These are phyloP conservation scores for Biston stratarius DNA, from an alignment of 2,888 invertebrate genomes.

Conservation along the genomic window DNA sequence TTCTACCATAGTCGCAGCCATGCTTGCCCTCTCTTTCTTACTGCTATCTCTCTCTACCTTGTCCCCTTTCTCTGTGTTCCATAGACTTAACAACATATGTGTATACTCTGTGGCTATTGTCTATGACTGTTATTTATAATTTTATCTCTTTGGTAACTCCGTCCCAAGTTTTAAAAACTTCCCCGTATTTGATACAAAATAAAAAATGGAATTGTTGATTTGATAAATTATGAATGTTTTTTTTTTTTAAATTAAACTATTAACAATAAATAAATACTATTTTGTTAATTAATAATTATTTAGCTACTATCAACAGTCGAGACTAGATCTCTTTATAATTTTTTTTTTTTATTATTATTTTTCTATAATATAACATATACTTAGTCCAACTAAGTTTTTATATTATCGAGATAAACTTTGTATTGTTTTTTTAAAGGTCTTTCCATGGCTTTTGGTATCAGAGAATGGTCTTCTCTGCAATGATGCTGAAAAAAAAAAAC, in stretches of 20 bases:
- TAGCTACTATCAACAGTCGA: slow-evolving; percentile 48
- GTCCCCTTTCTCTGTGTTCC: slow-evolving; percentile 49
- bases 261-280: slow-evolving; percentile 51
- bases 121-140: slow-evolving; percentile 35
- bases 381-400: slow-evolving; percentile 40
- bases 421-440: slow-evolving; percentile 58
- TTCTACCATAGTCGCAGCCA: slow-evolving; percentile 84
- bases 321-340: slow-evolving; percentile 55
- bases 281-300: slow-evolving; percentile 28
- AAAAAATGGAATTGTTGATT: slow-evolving; percentile 35
- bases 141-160: slow-evolving; percentile 68
- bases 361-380: slow-evolving; percentile 39
- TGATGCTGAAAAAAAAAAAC: slow-evolving; percentile 52
- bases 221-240: slow-evolving; percentile 28
- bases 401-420: slow-evolving; percentile 55
- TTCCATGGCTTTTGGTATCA: slow-evolving; percentile 63
- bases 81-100: slow-evolving; percentile 66
- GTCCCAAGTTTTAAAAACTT: slow-evolving; percentile 51
- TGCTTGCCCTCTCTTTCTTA: slow-evolving; percentile 43
- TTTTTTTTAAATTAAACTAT: slow-evolving; percentile 18
- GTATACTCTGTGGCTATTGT: slow-evolving; percentile 35
- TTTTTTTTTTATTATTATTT: neutral
- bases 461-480: slow-evolving; percentile 28
- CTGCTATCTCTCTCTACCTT: slow-evolving; percentile 38
- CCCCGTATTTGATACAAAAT: slow-evolving; percentile 56